Conservation (phyloP, 1,140 invertebrate species). For the Lucilia sericata region DNA sequence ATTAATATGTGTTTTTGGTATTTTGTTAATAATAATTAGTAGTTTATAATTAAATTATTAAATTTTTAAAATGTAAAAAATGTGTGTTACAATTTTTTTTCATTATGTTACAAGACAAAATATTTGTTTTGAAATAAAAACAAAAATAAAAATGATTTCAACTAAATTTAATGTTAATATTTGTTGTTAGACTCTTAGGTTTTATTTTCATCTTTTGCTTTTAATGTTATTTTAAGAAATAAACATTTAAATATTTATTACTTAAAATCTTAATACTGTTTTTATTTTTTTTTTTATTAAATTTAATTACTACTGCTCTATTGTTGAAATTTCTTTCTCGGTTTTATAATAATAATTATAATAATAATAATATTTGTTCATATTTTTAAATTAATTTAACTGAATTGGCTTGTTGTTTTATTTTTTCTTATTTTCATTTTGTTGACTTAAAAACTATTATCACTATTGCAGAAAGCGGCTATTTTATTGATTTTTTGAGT, state of each 20-base stretch:
- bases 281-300: constrained; percentile 44
- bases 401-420: constrained; percentile 43
- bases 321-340: constrained; percentile 48
- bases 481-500: constrained; percentile 51
- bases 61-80: neutral
- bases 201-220: constrained; percentile 14
- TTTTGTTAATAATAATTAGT: constrained; percentile 34
- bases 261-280: constrained; percentile 48
- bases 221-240: neutral
- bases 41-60: constrained; percentile 11
- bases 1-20: constrained; percentile 6
- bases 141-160: neutral
- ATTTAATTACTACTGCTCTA: constrained; percentile 34
- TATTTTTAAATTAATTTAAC: constrained; percentile 25
- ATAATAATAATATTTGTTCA: too few relatives aligned
- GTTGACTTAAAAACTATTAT: constrained; percentile 64
- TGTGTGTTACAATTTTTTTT: neutral
- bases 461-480: constrained; percentile 68
- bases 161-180: neutral
- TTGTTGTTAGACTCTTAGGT: neutral
- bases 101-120: neutral
- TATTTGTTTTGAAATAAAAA: neutral
- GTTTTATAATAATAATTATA: neutral
- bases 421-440: constrained; percentile 41
- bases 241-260: constrained; percentile 48